Percentiles rank a stretch among this genome's conserved stretches.
These are phyloP conservation scores for Cosmopolites sordidus DNA, from an alignment of 2,888 invertebrate genomes.

Conservation along the genomic window DNA sequence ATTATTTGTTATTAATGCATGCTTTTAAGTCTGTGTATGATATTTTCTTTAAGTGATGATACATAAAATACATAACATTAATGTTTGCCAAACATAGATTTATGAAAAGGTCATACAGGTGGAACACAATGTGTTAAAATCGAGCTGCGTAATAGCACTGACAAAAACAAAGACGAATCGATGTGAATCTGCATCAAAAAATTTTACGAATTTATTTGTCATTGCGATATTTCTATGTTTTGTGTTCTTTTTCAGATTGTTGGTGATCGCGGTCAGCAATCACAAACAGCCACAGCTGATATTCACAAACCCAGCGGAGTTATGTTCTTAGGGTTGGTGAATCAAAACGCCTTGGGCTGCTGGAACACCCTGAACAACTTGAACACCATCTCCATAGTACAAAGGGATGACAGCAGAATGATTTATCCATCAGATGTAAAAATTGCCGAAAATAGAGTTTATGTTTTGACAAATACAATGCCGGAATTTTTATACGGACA, in stretches of 20 bases:
- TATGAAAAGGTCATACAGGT: too few species aligned
- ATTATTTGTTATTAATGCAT: too few species aligned
- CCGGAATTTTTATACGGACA: constrained; percentile 62
- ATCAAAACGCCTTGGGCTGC: constrained; percentile 67
- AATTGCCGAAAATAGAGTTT: constrained; percentile 59
- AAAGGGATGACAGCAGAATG: constrained; percentile 56
- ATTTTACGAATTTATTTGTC: too few species aligned
- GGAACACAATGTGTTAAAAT: too few species aligned
- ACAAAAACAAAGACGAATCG: too few species aligned
- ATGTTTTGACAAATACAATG: constrained; percentile 65
- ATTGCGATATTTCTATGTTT: too few species aligned
- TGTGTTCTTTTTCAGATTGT: constrained; percentile 49
- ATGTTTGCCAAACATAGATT: too few species aligned
- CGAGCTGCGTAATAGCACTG: too few species aligned
- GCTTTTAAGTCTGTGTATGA: too few species aligned
- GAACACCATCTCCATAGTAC: constrained; percentile 55
- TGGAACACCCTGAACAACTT: constrained; percentile 60
- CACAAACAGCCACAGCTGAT: constrained; percentile 67
- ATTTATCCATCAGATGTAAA: constrained; percentile 70
- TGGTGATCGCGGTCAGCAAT: constrained; percentile 61
- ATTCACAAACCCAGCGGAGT: constrained; percentile 59
- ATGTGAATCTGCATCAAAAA: too few species aligned
- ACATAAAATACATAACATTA: too few species aligned
- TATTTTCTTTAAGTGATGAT: too few species aligned
- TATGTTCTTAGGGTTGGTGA: constrained; percentile 67